A percentile compares a stretch with the other conserved stretches of the same genome.
phyloP scores from a whole-genome alignment of 2,113 vertebrate species.

The Hippocampus comes region DNA sequence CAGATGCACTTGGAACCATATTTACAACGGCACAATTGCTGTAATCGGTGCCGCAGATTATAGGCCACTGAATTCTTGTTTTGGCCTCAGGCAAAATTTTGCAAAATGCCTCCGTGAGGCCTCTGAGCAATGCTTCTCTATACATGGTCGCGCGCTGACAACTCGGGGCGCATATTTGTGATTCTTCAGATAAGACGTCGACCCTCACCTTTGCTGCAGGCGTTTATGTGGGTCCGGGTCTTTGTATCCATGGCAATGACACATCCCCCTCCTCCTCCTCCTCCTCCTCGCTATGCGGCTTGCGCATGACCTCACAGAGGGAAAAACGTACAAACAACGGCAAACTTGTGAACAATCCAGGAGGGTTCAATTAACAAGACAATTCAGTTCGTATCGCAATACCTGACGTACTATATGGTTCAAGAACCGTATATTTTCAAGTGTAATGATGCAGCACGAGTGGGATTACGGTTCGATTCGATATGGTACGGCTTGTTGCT shows the following conservation, averaged over 20 bases:
- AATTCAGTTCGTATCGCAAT: too few relatives aligned
- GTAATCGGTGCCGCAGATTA: conserved; percentile 72
- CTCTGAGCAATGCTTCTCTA: conserved; percentile 52
- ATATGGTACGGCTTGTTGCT: too few relatives aligned
- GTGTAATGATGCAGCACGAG: too few relatives aligned
- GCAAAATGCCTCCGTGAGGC: conserved; percentile 70
- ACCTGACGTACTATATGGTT: too few relatives aligned
- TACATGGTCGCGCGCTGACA: conserved; percentile 23
- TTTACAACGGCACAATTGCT: not conserved
- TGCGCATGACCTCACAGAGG: not conserved
- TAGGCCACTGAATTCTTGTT: conserved; percentile 72
- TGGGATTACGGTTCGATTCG: too few relatives aligned
- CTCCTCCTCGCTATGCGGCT: not conserved
- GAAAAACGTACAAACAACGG: not conserved
- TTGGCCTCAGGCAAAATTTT: conserved; percentile 71
- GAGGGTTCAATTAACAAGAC: too few relatives aligned
- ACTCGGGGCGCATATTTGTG: conserved; percentile 34
- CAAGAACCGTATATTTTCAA: too few relatives aligned
- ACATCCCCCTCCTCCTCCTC: not conserved
- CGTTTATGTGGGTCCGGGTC: conserved; percentile 33
- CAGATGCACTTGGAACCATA: too few relatives aligned
- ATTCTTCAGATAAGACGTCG: conserved; percentile 52
- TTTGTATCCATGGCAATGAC: conserved; percentile 22
- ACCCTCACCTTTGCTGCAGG: conserved; percentile 24
- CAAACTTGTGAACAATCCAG: not conserved